Evolutionary conservation across 2,888 invertebrate species (phyloP).

Genomic region (Reticulitermes lucifugus): DNA sequence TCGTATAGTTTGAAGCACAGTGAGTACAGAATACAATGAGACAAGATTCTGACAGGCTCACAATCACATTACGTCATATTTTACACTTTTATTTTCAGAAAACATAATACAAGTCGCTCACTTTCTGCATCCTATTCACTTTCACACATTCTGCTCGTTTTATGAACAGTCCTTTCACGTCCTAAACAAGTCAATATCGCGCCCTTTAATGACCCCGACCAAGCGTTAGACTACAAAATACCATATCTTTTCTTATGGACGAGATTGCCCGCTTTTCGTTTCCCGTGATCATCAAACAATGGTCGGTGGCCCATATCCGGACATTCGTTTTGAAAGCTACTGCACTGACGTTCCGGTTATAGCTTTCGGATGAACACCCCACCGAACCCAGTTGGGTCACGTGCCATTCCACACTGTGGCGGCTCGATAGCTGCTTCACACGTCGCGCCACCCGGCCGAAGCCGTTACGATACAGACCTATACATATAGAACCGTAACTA

Average conservation of each 20-base stretch:
- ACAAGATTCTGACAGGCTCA: neutral
- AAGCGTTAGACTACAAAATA: neutral
- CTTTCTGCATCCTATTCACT: neutral
- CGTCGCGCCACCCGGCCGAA: no score
- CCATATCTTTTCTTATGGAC: neutral
- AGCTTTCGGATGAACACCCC: neutral
- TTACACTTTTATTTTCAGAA: neutral
- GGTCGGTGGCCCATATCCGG: conserved; percentile 26
- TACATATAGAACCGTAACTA: no score
- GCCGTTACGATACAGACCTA: no score
- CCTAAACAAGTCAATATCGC: neutral
- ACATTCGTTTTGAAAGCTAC: neutral
- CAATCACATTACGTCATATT: neutral
- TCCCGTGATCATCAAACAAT: neutral
- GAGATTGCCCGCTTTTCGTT: no score
- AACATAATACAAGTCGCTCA: neutral
- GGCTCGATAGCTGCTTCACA: no score
- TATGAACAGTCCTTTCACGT: no score
- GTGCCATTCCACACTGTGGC: neutral
- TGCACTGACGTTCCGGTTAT: conserved; percentile 1
- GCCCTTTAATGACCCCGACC: neutral
- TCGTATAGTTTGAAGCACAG: no score
- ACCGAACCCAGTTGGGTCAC: neutral
- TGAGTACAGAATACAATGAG: neutral
- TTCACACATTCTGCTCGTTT: neutral